phyloP scores from a whole-genome alignment of 2,113 vertebrate genomes.

The Bubo bubo region DNA sequence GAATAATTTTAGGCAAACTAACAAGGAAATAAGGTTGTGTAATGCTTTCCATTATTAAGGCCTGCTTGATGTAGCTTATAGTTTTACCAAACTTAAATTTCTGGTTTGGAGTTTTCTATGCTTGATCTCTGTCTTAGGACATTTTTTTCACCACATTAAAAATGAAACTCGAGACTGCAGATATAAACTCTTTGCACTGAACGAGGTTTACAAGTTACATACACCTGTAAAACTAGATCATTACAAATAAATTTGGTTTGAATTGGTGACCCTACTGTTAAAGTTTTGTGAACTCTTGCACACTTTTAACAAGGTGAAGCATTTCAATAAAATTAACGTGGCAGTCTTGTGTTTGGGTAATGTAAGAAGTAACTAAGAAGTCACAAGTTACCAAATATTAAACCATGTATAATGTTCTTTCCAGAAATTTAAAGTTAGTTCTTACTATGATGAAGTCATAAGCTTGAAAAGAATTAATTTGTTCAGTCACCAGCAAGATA shows the following conservation, averaged over 20 bases:
- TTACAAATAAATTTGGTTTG: background rate
- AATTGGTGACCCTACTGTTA: background rate
- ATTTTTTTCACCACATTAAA: background rate
- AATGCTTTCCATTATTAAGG: conserved; percentile 25
- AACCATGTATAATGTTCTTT: background rate
- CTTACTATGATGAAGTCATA: background rate
- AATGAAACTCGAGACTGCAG: background rate
- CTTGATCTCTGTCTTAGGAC: background rate
- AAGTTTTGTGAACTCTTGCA: background rate
- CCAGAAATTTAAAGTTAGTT: background rate
- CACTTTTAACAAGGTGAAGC: background rate
- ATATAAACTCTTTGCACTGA: background rate
- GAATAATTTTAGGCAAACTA: conserved; percentile 19
- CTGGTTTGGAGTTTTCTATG: background rate
- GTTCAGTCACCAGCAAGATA: background rate
- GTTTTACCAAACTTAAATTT: conserved; percentile 11
- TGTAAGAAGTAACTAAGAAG: background rate
- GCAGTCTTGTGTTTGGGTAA: background rate
- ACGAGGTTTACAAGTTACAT: background rate
- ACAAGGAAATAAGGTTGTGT: background rate
- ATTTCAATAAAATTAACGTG: background rate
- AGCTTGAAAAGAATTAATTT: background rate
- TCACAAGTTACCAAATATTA: background rate
- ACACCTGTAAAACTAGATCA: background rate
- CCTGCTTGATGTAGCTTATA: background rate